Conservation (phyloP, 2,113 vertebrate species). For the Passerina amoena region DNA sequence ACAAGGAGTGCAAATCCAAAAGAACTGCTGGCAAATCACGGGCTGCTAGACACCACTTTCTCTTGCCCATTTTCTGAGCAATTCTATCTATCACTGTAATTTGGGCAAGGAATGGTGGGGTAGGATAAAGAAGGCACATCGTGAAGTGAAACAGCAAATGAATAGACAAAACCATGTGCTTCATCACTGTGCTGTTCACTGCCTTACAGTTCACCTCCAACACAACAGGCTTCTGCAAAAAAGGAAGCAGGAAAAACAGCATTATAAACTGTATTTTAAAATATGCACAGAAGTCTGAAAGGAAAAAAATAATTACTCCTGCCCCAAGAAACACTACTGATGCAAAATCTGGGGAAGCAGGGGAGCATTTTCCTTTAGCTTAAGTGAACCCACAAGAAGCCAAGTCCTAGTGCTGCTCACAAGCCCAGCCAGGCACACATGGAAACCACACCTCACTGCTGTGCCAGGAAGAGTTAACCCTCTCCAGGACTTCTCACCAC, state of each 20-base stretch:
- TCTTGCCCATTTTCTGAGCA: not conserved
- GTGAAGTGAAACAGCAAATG: not conserved
- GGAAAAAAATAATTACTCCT: not conserved
- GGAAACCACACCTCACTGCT: accelerated
- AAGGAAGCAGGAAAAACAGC: not conserved
- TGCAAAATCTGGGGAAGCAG: not conserved
- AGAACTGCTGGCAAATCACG: not conserved
- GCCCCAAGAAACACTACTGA: not conserved
- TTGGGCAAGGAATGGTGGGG: not conserved
- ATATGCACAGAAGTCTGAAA: not conserved
- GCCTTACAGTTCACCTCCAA: not conserved
- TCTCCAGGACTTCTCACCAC: not conserved
- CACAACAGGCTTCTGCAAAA: not conserved
- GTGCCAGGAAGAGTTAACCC: not conserved
- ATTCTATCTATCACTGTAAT: not conserved
- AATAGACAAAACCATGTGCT: not conserved
- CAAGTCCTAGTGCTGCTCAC: not conserved
- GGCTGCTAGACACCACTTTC: not conserved
- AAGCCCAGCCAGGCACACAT: not conserved
- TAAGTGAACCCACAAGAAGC: not conserved
- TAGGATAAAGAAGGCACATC: not conserved
- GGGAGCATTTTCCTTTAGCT: not conserved
- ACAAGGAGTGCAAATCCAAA: not conserved
- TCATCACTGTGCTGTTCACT: not conserved
- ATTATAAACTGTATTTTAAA: not conserved